A percentile compares a stretch with the other conserved stretches of the same genome.
These are phyloP conservation scores for Neodiprion lecontei DNA, from an alignment of 1,140 invertebrate genomes.

Conservation along the genomic window DNA sequence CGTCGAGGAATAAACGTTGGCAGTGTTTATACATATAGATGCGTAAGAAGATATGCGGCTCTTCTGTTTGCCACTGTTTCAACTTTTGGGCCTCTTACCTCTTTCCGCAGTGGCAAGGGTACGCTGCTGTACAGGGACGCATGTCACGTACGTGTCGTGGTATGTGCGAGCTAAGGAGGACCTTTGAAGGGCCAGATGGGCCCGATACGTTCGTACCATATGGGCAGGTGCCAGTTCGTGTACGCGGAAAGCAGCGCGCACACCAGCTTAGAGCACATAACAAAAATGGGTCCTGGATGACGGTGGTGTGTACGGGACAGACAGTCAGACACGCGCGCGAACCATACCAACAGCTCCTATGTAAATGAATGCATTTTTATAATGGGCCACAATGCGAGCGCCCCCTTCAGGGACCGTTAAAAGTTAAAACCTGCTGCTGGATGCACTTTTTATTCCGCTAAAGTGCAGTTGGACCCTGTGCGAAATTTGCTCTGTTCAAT, in stretches of 20 bases:
- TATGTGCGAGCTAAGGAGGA: background rate
- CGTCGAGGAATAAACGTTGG: background rate
- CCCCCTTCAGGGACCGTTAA: constrained; percentile 1
- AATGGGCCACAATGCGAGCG: background rate
- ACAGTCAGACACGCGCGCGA: background rate
- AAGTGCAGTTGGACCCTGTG: no score
- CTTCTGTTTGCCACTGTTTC: background rate
- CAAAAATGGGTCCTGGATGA: no score
- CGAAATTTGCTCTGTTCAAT: no score
- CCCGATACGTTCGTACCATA: background rate
- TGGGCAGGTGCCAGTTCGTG: constrained; percentile 3
- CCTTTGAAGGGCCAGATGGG: constrained; percentile 4
- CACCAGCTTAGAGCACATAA: no score
- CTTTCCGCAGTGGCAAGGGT: no score
- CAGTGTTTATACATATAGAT: background rate
- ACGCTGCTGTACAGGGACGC: no score
- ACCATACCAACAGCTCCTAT: constrained; percentile 1
- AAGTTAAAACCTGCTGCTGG: constrained; percentile 7
- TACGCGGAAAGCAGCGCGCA: background rate
- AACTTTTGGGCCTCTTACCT: background rate
- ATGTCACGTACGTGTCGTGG: no score
- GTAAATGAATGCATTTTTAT: constrained; percentile 6
- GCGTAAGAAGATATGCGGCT: background rate
- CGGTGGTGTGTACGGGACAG: background rate
- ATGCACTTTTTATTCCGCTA: background rate